Percentiles rank a stretch among this genome's conserved stretches.
Evolutionary conservation across 2,888 invertebrate species (phyloP).

Genomic region (Sabatieria punctata): DNA sequence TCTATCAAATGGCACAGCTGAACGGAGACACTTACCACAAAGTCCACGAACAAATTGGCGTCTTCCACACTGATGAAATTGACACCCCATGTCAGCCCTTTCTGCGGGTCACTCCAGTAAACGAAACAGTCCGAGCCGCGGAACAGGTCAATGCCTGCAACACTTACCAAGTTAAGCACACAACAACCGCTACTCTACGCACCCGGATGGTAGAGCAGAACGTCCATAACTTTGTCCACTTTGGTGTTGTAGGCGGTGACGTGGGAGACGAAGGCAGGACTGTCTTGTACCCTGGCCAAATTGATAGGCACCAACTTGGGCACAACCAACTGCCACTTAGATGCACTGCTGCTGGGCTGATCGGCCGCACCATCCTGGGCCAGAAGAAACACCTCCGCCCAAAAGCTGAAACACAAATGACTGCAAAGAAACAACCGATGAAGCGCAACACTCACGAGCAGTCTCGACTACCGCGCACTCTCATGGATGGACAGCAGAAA

Average conservation of each 20-base stretch:
- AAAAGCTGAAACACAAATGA: constrained; percentile 47
- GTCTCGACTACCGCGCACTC: no score
- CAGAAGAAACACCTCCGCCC: constrained; percentile 97
- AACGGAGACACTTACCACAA: constrained; percentile 24
- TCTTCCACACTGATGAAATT: constrained; percentile 94
- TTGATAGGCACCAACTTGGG: constrained; percentile 95
- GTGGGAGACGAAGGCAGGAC: constrained; percentile 89
- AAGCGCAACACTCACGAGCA: no score
- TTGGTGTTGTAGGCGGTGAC: constrained; percentile 97
- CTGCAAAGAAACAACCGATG: not conserved
- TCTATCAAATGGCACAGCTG: no score
- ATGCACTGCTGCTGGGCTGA: constrained; percentile 37
- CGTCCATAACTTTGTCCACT: constrained; percentile 93
- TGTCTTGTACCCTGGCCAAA: constrained; percentile 90
- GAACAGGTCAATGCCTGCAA: constrained; percentile 76
- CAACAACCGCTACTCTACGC: no score
- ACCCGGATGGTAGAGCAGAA: constrained; percentile 91
- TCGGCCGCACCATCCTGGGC: constrained; percentile 53
- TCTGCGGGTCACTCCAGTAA: constrained; percentile 79
- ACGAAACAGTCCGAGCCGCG: constrained; percentile 97
- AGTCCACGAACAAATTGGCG: constrained; percentile 62
- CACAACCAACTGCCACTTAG: constrained; percentile 78
- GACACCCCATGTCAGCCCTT: constrained; percentile 78
- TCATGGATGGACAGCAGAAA: no score
- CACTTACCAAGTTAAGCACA: no score